Evolutionary conservation across 2,888 invertebrate genomes (phyloP).

Genomic region (Yponomeuta cagnagella): DNA sequence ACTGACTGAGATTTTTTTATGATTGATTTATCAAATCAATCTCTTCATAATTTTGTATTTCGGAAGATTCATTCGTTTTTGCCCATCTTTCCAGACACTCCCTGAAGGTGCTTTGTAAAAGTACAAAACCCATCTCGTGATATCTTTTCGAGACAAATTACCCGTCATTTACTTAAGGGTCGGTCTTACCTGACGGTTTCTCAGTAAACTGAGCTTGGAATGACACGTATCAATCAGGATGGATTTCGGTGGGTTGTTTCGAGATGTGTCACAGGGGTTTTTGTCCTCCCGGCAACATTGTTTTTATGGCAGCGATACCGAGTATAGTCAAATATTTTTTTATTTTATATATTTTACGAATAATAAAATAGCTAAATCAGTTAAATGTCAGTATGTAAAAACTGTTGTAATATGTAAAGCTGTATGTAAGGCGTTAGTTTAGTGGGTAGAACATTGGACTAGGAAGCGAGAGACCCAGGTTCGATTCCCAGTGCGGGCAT

Average conservation of each 20-base stretch:
- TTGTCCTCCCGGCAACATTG: not conserved
- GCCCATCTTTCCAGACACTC: not conserved
- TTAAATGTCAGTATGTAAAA: no score
- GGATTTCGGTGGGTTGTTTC: not conserved
- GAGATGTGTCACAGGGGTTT: not conserved
- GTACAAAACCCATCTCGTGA: not conserved
- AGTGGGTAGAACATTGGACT: no score
- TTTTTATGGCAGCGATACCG: no score
- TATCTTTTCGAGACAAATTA: slow-evolving; percentile 32
- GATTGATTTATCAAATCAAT: not conserved
- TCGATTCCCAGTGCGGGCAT: no score
- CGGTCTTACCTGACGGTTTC: slow-evolving; percentile 16
- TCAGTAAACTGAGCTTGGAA: slow-evolving; percentile 19
- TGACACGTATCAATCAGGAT: slow-evolving; percentile 33
- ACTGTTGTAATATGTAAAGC: no score
- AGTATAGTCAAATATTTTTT: no score
- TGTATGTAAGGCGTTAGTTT: no score
- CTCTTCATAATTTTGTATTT: not conserved
- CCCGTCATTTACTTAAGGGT: slow-evolving; percentile 31
- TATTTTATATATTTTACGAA: no score
- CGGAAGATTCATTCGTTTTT: not conserved
- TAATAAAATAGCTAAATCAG: no score
- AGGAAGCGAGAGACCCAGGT: no score
- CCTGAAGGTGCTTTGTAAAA: not conserved
- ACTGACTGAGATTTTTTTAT: no score